phyloP scores from a whole-genome alignment of 2,113 vertebrate genomes.

The Nicator chloris region DNA sequence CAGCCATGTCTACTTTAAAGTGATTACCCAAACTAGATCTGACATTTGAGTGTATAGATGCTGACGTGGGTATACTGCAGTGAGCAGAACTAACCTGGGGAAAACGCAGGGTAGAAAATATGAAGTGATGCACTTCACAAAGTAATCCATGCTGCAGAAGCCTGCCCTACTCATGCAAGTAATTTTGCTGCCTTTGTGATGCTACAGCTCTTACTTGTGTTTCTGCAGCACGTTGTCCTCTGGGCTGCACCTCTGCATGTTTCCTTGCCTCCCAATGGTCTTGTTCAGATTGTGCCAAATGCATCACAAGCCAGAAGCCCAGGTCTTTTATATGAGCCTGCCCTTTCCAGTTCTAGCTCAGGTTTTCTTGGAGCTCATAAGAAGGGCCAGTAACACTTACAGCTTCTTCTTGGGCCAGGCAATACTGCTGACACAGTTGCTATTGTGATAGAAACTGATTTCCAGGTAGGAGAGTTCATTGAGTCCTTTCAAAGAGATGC shows the following conservation, averaged over 20 bases:
- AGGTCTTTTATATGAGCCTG: not conserved
- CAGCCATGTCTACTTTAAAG: not conserved
- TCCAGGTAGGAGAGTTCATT: not conserved
- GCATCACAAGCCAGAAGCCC: not conserved
- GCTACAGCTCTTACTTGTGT: not conserved
- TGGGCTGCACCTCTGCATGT: fast-evolving
- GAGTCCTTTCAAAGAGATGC: not conserved
- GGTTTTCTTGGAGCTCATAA: not conserved
- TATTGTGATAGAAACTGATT: not conserved
- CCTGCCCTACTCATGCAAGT: not conserved
- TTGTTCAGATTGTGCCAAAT: not conserved
- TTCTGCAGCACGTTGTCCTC: not conserved
- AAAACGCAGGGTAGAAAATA: not conserved
- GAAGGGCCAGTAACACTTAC: not conserved
- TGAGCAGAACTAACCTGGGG: not conserved
- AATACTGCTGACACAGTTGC: not conserved
- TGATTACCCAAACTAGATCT: not conserved
- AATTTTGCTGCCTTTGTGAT: not conserved
- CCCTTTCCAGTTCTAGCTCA: not conserved
- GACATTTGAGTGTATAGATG: not conserved
- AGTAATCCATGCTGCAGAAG: not conserved
- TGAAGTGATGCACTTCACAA: not conserved
- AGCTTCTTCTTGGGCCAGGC: not conserved
- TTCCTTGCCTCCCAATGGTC: not conserved
- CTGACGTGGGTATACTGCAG: not conserved